Base-by-base conservation (phyloP, 2,888 invertebrate genomes). In the Eupithecia inturbata region DNA sequence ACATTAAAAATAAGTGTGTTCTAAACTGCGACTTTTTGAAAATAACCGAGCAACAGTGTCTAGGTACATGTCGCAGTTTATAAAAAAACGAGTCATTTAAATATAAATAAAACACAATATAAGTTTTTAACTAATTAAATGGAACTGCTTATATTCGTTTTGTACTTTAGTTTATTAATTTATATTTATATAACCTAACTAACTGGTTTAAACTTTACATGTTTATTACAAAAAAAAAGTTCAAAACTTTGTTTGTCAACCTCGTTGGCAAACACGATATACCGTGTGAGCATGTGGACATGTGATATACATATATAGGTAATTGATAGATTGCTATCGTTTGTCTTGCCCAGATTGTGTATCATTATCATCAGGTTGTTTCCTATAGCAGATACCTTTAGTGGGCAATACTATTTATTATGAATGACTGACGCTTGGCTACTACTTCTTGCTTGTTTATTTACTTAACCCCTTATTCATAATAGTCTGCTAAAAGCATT, bases 351-450 rank as follows among this genome's bases (percentile, higher is more conserved):
- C 73, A 79, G 77, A 82, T 82, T 84, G 83, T 74, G 77, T 68
- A 75, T 81, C 79, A 81, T 83, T 57, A 57, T 4, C 26, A 22
- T 22, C 22, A 64, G 82, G 81, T 81, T 79, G 77, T 82, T 84
- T 85, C 83, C 81, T 80, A 83, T 82, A 83, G 83, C 83, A 83
- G 71, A 82, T 83, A 74, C 82, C 83, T 68, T 79, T 82, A 73
- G 78, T 53, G 10, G 10, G 80, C 82, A 78, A 79, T 62, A 64
- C 41, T 16, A 72, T 72, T 73, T 57, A 73, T 70, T 72, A 62
- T 28, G 33, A 62, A 64, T 72, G 70, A 53, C 63, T 74, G 10
- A 68, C 66, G 72, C 62, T 62, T 16, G 28, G 31, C 19, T 7
- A 19, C 31, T 16, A 6, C 62, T n/a, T 10, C 22, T 53, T 53